Base-by-base conservation (phyloP, 2,797 vertebrate genomes). In the Vespertilio murinus region DNA sequence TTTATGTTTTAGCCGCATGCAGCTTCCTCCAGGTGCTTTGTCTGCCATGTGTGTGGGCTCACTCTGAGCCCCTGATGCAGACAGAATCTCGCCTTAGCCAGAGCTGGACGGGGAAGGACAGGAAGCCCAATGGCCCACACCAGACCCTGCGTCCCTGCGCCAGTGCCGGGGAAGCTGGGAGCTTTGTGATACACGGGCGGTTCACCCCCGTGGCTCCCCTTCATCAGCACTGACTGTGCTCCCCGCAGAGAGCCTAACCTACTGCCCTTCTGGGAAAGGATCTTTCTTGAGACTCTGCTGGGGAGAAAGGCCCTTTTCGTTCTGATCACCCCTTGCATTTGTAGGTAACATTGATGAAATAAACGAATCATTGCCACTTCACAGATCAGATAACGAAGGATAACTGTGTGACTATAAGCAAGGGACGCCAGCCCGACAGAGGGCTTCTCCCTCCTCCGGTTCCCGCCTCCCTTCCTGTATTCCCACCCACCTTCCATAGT, bases 41-140 rank as follows among this genome's bases (percentile, higher is more conserved):
- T 54, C 69, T 79, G 47, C 12, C 2, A 47, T n/a, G 22, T 0
- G 8, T 7, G n/a, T 11, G 12, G 69, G 59, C 45, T 79, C 16
- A 2, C 30, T 35, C 42, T 52, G 45, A 52, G 25, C 23, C n/a
- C n/a, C 47, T 3, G 4, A 80, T 42, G n/a, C 71, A 91, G 67
- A 47, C 30, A 20, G 23, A 65, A 70, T 82, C 83, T 84, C 6
- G 0, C 59, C 59, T 78, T 8, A 75, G 54, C 82, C 61, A 33
- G 28, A 93, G 49, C 7, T 49, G 14, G 56, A 88, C 75, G 42
- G 70, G 52, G 92, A 96, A 94, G 83, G 93, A 79, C 56, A 42
- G 67, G 92, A 82, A 88, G 92, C 65, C 86, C 83, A 56, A 77
- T 38, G 67, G 86, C 47, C 67, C 86, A 81, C 6, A 30, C 71